phyloP scores from a whole-genome alignment of 2,113 vertebrate species.

The Phylloscopus trochilus region DNA sequence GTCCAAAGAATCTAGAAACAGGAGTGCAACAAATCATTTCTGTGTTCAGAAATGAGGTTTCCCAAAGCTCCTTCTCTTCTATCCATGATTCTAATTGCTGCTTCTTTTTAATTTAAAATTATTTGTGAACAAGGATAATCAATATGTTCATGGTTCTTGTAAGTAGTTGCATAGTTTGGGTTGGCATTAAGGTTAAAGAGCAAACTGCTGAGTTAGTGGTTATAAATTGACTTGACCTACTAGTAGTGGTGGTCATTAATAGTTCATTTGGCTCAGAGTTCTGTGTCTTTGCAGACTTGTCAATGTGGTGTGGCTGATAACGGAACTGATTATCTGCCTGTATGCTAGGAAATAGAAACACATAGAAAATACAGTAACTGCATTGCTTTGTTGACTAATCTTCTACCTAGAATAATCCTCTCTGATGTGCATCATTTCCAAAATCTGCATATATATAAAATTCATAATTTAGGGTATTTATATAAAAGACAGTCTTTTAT shows the following conservation, averaged over 20 bases:
- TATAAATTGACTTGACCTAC: neutral
- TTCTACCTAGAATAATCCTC: neutral
- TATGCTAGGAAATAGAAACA: neutral
- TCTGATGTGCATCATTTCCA: neutral
- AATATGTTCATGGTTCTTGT: neutral
- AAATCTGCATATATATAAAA: neutral
- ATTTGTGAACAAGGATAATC: neutral
- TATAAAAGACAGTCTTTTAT: neutral
- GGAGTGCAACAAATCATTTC: neutral
- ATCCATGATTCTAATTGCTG: neutral
- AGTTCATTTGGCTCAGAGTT: neutral
- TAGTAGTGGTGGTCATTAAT: neutral
- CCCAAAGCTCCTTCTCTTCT: neutral
- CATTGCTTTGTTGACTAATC: neutral
- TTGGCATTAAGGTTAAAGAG: neutral
- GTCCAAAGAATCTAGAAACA: neutral
- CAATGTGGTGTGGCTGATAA: neutral
- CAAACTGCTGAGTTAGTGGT: neutral
- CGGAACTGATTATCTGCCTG: neutral
- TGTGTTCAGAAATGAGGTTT: neutral
- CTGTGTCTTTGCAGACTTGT: neutral
- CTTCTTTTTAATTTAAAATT: neutral
- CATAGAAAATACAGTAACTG: neutral
- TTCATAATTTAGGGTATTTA: neutral
- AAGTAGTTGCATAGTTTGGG: neutral